Percentiles rank a stretch among this genome's conserved stretches.
These are phyloP conservation scores for Zaprionus bogoriensis DNA, from an alignment of 2,888 invertebrate genomes.

Conservation along the genomic window DNA sequence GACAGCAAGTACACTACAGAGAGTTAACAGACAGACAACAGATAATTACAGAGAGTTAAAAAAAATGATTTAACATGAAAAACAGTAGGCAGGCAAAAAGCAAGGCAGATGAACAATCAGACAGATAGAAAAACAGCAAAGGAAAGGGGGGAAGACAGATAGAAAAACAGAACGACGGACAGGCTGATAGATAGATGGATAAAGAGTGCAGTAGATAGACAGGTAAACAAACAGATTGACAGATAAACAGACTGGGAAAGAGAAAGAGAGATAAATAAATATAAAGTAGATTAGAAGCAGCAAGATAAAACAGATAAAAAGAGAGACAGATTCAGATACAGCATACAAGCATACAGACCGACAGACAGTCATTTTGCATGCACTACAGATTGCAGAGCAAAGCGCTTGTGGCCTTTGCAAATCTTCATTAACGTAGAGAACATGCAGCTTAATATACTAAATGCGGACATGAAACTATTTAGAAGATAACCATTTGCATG, in stretches of 20 bases:
- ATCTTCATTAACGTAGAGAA: neutral
- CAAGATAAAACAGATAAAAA: neutral
- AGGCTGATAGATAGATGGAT: neutral
- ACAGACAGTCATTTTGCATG: neutral
- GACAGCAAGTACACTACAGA: too few relatives aligned
- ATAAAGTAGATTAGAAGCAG: too few relatives aligned
- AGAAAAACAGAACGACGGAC: neutral
- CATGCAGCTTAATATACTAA: neutral
- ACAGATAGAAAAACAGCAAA: neutral
- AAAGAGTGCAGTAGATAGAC: neutral
- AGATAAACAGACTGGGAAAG: neutral
- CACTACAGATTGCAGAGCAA: neutral
- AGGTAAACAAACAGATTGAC: neutral
- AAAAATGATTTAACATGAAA: neutral
- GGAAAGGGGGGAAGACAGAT: neutral
- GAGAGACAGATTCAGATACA: neutral
- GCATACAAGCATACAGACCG: neutral
- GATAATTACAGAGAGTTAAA: neutral
- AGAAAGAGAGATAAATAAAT: neutral
- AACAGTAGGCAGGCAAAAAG: neutral
- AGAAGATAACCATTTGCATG: neutral
- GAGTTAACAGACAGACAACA: neutral
- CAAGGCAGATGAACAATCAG: neutral
- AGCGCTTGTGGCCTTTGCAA: neutral
- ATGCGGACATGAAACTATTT: neutral